Base-by-base conservation (phyloP, 2,797 vertebrate genomes). In the Diceros bicornis region DNA sequence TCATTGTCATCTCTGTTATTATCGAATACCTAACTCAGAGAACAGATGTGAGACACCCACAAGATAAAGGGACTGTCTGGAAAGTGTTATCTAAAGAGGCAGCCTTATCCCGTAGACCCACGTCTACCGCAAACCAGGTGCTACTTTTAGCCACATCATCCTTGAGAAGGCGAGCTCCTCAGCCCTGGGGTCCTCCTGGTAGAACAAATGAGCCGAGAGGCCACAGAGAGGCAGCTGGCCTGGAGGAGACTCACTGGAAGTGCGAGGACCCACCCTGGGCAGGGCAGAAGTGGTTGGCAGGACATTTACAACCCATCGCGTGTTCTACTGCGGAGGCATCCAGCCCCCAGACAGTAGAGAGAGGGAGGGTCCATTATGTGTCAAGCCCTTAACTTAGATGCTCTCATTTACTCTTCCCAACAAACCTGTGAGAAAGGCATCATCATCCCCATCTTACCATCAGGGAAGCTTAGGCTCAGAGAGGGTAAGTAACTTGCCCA, bases 281-380 rank as follows among this genome's bases (percentile, higher is more conserved):
- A 0, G 3, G 13, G 29, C 57, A 5, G 0, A 4, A 0, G 37
- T 10, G 14, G 12, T 29, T 29, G 4, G 2, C 1, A 2, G 27
- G 25, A 72, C 25, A 21, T 12, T 75, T 27, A n/a, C 20, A 32
- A 6, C 44, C 3, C 4, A 2, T 3, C 13, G 2, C 3, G 7
- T 37, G 29, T 64, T 69, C 94, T n/a, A 17, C 0, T 10, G 8
- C 32, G 57, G 71, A 62, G 41, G 4, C 9, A 2, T 1, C 0
- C 29, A 74, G 81, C 32, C 32, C 66, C 69, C 6, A 17, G 47
- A 9, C 5, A 11, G 71, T 37, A 4, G 13, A 41, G 52, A 81
- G 10, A 47, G 20, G 9, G 21, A 55, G 10, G 29, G 57, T 2
- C 61, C 32, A 0, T 2, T 9, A 16, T 5, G 0, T 11, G 11